Percentiles rank a stretch among this genome's conserved stretches.
Conservation (phyloP, 2,113 vertebrate species). For the Ammodytes marinus region DNA sequence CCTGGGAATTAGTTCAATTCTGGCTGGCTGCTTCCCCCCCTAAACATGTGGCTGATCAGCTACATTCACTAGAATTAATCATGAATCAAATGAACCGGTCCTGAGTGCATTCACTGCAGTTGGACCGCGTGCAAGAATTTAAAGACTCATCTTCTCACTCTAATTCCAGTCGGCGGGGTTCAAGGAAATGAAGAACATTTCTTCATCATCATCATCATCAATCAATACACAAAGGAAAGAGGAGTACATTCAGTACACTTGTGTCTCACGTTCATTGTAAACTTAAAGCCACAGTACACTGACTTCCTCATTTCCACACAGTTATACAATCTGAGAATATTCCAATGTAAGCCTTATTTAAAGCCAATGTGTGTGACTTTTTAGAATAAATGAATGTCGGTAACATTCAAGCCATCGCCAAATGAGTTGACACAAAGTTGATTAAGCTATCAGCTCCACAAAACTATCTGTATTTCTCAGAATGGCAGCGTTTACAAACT, state of each 20-base stretch:
- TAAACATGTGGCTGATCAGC: conserved; percentile 58
- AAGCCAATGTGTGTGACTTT: no score
- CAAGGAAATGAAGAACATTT: conserved; percentile 34
- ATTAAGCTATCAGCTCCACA: no score
- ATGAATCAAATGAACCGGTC: conserved; percentile 65
- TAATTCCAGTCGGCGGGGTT: conserved; percentile 38
- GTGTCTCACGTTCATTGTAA: conserved; percentile 8
- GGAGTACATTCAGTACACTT: background rate
- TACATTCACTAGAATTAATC: conserved; percentile 68
- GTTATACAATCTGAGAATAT: background rate
- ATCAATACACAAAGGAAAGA: conserved; percentile 17
- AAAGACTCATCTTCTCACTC: conserved; percentile 52
- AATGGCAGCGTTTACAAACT: no score
- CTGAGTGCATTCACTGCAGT: conserved; percentile 51
- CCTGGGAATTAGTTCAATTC: conserved; percentile 66
- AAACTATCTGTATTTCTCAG: background rate
- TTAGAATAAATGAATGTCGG: no score
- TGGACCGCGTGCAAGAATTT: conserved; percentile 61
- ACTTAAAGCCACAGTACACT: background rate
- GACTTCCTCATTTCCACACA: background rate
- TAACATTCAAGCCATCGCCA: no score
- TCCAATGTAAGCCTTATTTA: no score
- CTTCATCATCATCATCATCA: conserved; percentile 48
- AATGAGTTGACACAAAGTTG: no score
- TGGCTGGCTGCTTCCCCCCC: conserved; percentile 48